Conservation (phyloP, 2,797 vertebrate genomes). For the Cuculus canorus region DNA sequence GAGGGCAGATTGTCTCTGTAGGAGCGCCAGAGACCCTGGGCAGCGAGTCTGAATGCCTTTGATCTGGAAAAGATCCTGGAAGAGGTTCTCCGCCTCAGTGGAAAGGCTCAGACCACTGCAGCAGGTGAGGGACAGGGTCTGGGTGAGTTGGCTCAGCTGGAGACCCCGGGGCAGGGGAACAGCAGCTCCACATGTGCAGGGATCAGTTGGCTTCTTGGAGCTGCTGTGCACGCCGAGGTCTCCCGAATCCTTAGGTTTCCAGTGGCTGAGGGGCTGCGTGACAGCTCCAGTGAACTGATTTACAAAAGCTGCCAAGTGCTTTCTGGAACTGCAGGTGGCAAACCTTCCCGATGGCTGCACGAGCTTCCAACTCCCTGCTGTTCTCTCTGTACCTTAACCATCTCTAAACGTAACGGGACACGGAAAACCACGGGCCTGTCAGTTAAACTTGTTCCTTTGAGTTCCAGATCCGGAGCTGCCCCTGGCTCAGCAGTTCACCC, state of each 20-base stretch:
- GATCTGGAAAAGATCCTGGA: conserved; percentile 94
- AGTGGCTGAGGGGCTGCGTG: background rate
- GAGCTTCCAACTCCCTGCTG: background rate
- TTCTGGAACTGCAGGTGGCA: background rate
- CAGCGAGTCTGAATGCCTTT: conserved; percentile 91
- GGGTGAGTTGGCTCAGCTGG: background rate
- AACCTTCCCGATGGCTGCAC: background rate
- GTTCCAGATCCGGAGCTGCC: background rate
- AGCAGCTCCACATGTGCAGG: background rate
- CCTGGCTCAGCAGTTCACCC: background rate
- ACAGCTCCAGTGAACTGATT: background rate
- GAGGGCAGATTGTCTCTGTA: no score
- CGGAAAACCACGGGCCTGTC: background rate
- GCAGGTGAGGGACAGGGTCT: conserved; percentile 81
- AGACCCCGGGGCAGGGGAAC: background rate
- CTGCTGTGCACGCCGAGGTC: background rate
- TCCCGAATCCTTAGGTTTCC: background rate
- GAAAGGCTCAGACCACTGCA: conserved; percentile 91
- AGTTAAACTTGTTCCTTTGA: background rate
- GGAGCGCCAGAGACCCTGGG: conserved; percentile 92
- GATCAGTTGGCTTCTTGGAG: background rate
- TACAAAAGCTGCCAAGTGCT: background rate
- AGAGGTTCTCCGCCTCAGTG: no score
- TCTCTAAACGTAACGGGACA: background rate
- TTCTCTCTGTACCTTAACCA: background rate